Evolutionary conservation across 2,888 invertebrate species (phyloP).

Genomic region (Amiota mariae): DNA sequence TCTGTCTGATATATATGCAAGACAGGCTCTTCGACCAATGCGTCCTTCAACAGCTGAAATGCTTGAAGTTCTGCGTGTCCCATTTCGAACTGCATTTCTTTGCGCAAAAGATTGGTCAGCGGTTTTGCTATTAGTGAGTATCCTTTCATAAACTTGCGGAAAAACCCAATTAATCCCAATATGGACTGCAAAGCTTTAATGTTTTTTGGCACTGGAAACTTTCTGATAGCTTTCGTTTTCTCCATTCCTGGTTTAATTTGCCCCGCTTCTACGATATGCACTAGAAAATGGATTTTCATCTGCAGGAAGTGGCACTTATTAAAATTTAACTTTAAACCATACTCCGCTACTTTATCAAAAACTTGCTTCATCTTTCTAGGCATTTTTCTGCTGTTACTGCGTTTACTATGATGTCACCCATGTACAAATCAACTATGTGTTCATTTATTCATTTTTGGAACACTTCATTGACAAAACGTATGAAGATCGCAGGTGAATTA

Average conservation of each 20-base stretch:
- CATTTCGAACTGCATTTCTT: slow-evolving; percentile 20
- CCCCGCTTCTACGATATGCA: slow-evolving; percentile 28
- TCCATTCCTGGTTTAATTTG: slow-evolving; percentile 27
- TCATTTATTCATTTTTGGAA: slow-evolving; percentile 32
- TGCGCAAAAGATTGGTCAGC: slow-evolving; percentile 11
- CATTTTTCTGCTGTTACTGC: slow-evolving; percentile 27
- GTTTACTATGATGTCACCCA: slow-evolving; percentile 38
- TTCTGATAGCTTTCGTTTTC: slow-evolving; percentile 29
- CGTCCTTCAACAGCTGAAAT: slow-evolving; percentile 1
- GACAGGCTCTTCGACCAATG: background rate
- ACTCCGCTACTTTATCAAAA: slow-evolving; percentile 32
- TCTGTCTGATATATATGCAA: no score
- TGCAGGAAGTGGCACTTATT: slow-evolving; percentile 41
- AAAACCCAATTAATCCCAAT: no score
- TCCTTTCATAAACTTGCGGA: slow-evolving; percentile 20
- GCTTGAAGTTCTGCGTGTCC: slow-evolving; percentile 24
- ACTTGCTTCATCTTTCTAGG: slow-evolving; percentile 34
- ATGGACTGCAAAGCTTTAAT: slow-evolving; percentile 20
- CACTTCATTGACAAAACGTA: slow-evolving; percentile 31
- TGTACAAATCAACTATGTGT: slow-evolving; percentile 32
- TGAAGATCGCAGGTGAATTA: no score
- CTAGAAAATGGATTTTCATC: slow-evolving; percentile 40
- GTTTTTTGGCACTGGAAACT: slow-evolving; percentile 31
- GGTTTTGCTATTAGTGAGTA: slow-evolving; percentile 13
- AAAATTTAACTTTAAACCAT: slow-evolving; percentile 40